Evolutionary conservation across 2,113 vertebrate genomes (phyloP).

Genomic region (Gallinago paraguaiae): DNA sequence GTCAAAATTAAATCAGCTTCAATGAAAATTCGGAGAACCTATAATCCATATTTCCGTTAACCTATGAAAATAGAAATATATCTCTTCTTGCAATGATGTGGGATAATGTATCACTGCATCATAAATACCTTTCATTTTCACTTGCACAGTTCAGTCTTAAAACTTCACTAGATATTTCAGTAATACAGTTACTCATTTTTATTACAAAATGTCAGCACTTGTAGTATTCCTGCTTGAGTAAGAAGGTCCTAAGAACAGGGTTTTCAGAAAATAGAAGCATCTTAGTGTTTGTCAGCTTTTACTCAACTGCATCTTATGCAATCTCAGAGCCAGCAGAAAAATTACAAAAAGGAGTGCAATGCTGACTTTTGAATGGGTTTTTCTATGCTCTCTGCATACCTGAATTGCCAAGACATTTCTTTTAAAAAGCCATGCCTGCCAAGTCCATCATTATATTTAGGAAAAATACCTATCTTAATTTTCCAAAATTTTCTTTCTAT

Average conservation of each 20-base stretch:
- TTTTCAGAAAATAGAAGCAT: not conserved
- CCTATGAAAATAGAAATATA: not conserved
- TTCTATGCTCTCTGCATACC: not conserved
- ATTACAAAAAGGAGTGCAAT: not conserved
- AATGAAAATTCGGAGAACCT: slow-evolving; percentile 88
- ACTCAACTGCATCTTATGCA: not conserved
- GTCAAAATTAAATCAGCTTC: slow-evolving; percentile 88
- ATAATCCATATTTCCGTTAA: slow-evolving; percentile 74
- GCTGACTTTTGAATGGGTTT: not conserved
- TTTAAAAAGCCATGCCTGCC: not conserved
- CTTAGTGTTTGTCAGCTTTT: not conserved
- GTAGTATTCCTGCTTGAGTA: not conserved
- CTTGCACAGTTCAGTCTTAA: not conserved
- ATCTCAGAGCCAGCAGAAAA: not conserved
- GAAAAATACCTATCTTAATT: not conserved
- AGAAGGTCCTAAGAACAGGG: not conserved
- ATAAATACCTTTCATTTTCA: not conserved
- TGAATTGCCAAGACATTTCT: not conserved
- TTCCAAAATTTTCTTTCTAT: not conserved
- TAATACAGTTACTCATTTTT: not conserved
- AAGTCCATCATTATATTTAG: not conserved
- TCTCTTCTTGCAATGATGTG: not conserved
- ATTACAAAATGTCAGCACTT: not conserved
- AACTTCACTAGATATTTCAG: not conserved
- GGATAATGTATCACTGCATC: not conserved